Conservation (phyloP, 2,888 invertebrate genomes). For the Leuctra nigra region DNA sequence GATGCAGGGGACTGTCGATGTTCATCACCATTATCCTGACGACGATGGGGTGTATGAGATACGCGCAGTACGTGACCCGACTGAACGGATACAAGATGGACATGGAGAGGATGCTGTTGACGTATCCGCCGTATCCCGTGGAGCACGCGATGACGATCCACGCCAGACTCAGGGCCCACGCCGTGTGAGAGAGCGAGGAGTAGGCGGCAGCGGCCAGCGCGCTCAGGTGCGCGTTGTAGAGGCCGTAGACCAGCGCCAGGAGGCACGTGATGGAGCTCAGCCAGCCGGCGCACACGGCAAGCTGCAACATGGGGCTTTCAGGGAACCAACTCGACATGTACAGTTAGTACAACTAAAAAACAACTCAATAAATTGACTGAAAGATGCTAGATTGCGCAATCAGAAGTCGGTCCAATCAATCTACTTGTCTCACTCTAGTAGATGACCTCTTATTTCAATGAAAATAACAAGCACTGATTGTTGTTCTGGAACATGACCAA, state of each 20-base stretch:
- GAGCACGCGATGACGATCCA: constrained; percentile 43
- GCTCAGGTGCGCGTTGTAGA: constrained; percentile 35
- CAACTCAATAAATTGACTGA: too few species aligned
- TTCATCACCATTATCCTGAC: constrained; percentile 74
- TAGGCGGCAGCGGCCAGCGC: constrained; percentile 37
- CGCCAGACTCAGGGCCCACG: constrained; percentile 42
- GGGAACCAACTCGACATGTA: background rate
- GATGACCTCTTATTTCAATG: too few species aligned
- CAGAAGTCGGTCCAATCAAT: too few species aligned
- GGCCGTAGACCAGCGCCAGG: constrained; percentile 37
- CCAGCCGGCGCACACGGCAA: constrained; percentile 35
- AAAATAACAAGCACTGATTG: too few species aligned
- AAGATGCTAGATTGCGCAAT: too few species aligned
- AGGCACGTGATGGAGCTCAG: constrained; percentile 34
- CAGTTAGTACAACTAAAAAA: background rate
- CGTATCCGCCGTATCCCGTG: constrained; percentile 46
- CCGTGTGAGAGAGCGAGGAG: constrained; percentile 41
- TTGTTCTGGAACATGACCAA: too few species aligned
- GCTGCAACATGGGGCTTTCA: constrained; percentile 28
- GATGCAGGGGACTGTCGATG: constrained; percentile 73
- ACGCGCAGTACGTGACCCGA: constrained; percentile 80
- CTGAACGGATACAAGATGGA: constrained; percentile 78
- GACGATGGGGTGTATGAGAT: constrained; percentile 76
- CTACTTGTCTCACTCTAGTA: too few species aligned
- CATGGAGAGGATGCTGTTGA: constrained; percentile 64